Evolutionary conservation across 2,888 invertebrate species (phyloP), one percentile per base, ranked within the genome.

Genomic region (Tenthredo scrophulariae): DNA sequence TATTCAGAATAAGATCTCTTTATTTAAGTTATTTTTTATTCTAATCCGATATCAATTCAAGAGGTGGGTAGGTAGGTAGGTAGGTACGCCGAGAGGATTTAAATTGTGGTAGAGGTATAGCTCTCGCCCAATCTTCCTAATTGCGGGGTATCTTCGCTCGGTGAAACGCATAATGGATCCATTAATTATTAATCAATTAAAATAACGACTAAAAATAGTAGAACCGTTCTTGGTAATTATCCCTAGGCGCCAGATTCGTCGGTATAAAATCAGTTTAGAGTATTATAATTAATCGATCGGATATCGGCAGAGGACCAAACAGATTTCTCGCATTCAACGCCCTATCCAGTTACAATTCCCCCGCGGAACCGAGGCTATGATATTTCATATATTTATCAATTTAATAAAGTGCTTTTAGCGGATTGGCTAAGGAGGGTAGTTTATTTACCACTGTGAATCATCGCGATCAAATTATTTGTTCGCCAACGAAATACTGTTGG

Each of bases 361-460:
- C 67, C 67, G 4, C 5, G 4, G 15, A 7, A 67, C 10, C 88
- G 89, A 87, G 88, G 88, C 89, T 90, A 89, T 91, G 90, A 91
- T 91, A 91, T 91, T 90, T 90, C 91, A 91, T 90, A 89, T 89
- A 88, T 90, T 90, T 88, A 89, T 90, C 89, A 90, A 91, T 91
- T 90, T 89, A 90, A 90, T 90, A 91, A 91, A 91, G 91, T 91
- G 91, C 90, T 88, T 88, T 87, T 91, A 90, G 90, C 90, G 90
- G 90, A 91, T 91, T 89, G 88, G 67, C 58, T 74, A 62, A 84
- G 83, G 70, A 80, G 80, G 43, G 43, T 54, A 40, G 85, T 85
- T 67, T 85, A 80, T 70, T 77, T 79, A 80, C 70, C 80, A 40
- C 40, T 40, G 80, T 85, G 85, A 85, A 85, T 85, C 85, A 85